Evolutionary conservation across 2,113 vertebrate species (phyloP).

Genomic region (Microcebus griseorufus): DNA sequence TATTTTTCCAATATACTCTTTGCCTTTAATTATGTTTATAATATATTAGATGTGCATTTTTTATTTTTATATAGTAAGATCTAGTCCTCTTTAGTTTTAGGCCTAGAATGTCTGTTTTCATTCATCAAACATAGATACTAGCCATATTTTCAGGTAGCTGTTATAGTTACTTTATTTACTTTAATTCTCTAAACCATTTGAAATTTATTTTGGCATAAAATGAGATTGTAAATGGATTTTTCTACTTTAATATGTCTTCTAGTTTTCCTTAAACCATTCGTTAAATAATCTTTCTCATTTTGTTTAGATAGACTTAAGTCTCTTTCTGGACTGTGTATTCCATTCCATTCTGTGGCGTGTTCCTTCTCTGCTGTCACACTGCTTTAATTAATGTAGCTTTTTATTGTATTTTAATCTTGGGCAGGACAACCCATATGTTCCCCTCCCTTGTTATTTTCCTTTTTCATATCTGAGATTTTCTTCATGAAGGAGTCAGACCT

Average conservation of each 20-base stretch:
- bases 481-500: not conserved
- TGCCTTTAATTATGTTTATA: not conserved
- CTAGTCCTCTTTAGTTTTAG: not conserved
- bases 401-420: not conserved
- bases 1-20: not conserved
- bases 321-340: not conserved
- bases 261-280: not conserved
- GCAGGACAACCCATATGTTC: fast-evolving
- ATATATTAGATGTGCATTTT: not conserved
- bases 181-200: not conserved
- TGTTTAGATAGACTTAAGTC: not conserved
- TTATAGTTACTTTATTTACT: not conserved
- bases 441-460: not conserved
- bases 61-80: not conserved
- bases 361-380: not conserved
- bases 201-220: not conserved
- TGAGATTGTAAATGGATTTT: not conserved
- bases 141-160: not conserved
- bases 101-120: not conserved
- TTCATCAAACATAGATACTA: not conserved
- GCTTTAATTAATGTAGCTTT: not conserved
- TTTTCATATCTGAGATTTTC: not conserved
- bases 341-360: not conserved
- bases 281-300: not conserved
- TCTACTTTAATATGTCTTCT: not conserved